These are phyloP conservation scores for Microplitis demolitor DNA, from an alignment of 1,140 invertebrate genomes.

Conservation along the genomic window DNA sequence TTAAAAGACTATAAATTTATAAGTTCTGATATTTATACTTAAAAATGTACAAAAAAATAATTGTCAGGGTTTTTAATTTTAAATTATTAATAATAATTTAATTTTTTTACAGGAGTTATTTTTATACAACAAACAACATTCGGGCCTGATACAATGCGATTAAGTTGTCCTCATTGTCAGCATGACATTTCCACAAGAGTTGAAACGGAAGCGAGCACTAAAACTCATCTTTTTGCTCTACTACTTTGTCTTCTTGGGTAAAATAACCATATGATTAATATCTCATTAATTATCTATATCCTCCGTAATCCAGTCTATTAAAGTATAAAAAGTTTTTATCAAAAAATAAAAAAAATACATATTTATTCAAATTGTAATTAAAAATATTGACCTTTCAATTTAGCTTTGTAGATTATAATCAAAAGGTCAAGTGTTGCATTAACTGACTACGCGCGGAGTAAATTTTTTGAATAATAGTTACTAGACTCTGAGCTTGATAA, in stretches of 20 bases:
- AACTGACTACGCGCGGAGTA: background rate
- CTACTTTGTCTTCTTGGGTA: conserved; percentile 66
- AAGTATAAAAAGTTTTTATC: too few relatives aligned
- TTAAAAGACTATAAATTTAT: too few relatives aligned
- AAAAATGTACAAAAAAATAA: too few relatives aligned
- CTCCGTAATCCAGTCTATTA: too few relatives aligned
- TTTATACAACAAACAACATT: conserved; percentile 37
- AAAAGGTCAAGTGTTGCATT: background rate
- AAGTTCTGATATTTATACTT: too few relatives aligned
- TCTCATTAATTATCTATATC: background rate
- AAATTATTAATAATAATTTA: background rate
- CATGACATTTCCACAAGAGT: conserved; percentile 58
- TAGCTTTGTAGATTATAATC: background rate
- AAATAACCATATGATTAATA: conserved; percentile 16
- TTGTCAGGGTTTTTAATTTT: background rate
- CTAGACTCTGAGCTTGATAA: too few relatives aligned
- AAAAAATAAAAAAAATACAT: background rate
- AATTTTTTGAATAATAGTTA: too few relatives aligned
- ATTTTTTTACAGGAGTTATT: conserved; percentile 32
- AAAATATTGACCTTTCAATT: background rate
- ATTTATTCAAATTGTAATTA: background rate
- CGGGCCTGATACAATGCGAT: conserved; percentile 55
- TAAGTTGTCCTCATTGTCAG: conserved; percentile 65
- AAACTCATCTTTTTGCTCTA: conserved; percentile 67
- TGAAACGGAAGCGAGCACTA: conserved; percentile 60